Conservation (phyloP, 2,113 vertebrate genomes). For the Macaca fascicularis region DNA sequence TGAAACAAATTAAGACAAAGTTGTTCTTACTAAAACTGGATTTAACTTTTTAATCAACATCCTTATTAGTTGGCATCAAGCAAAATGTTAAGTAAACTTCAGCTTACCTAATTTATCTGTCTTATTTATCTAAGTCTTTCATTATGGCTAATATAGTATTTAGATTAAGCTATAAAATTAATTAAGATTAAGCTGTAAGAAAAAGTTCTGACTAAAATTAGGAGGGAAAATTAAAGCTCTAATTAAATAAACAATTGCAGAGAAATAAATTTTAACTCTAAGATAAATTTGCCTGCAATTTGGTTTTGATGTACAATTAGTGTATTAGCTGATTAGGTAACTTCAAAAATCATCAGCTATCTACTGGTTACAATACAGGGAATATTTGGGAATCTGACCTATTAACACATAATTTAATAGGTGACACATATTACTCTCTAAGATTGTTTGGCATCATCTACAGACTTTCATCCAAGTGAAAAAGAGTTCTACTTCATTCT, state of each 20-base stretch:
- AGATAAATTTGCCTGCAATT: neutral
- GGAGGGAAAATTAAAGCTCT: neutral
- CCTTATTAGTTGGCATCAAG: neutral
- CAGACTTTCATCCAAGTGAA: neutral
- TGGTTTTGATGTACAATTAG: neutral
- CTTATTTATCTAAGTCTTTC: neutral
- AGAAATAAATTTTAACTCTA: neutral
- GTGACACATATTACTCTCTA: neutral
- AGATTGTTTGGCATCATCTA: neutral
- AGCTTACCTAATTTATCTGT: neutral
- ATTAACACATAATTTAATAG: neutral
- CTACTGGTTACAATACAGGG: neutral
- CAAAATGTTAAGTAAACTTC: conserved; percentile 38
- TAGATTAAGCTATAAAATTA: neutral
- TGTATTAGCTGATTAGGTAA: neutral
- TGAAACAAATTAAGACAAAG: neutral
- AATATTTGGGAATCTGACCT: neutral
- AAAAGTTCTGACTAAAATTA: neutral
- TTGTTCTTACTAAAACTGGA: neutral
- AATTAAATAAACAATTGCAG: neutral
- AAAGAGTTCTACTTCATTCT: neutral
- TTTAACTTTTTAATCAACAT: conserved; percentile 13
- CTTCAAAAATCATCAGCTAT: neutral
- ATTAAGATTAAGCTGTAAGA: neutral
- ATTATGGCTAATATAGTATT: neutral